phyloP scores from a whole-genome alignment of 2,888 invertebrate genomes.

The Bruchidius siliquastri region DNA sequence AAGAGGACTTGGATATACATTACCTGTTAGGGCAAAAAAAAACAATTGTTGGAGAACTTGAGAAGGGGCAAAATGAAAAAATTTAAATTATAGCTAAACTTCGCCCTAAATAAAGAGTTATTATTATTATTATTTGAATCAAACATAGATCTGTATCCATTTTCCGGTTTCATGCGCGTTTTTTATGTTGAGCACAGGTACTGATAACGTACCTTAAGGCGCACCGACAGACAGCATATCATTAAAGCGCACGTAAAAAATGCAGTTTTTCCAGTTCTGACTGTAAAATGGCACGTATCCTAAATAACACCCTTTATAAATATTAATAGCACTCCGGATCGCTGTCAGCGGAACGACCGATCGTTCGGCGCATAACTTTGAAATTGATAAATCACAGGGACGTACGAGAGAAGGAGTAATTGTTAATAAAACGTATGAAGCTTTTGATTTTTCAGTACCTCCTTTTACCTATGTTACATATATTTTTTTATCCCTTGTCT shows the following conservation, averaged over 20 bases:
- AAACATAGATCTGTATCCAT: not conserved
- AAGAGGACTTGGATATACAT: too few relatives aligned
- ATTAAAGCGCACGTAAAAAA: not conserved
- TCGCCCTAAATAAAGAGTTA: too few relatives aligned
- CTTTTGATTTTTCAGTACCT: too few relatives aligned
- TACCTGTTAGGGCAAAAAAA: too few relatives aligned
- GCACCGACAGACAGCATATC: not conserved
- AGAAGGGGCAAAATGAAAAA: too few relatives aligned
- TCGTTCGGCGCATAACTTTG: not conserved
- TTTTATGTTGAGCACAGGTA: conserved; percentile 15
- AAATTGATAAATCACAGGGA: not conserved
- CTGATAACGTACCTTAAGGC: conserved; percentile 2
- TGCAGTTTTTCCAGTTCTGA: conserved; percentile 4
- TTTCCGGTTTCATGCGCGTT: not conserved
- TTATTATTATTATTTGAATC: too few relatives aligned
- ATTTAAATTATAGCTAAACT: too few relatives aligned
- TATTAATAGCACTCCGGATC: conserved; percentile 17
- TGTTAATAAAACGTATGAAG: not conserved
- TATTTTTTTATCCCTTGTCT: too few relatives aligned
- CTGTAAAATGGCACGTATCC: conserved; percentile 12
- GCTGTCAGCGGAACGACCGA: conserved; percentile 16
- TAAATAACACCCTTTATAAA: conserved; percentile 18
- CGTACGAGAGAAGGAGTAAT: not conserved
- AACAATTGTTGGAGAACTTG: too few relatives aligned
- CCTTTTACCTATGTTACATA: too few relatives aligned